Conservation (phyloP, 2,888 invertebrate genomes). For the Drosophila mulleri region DNA sequence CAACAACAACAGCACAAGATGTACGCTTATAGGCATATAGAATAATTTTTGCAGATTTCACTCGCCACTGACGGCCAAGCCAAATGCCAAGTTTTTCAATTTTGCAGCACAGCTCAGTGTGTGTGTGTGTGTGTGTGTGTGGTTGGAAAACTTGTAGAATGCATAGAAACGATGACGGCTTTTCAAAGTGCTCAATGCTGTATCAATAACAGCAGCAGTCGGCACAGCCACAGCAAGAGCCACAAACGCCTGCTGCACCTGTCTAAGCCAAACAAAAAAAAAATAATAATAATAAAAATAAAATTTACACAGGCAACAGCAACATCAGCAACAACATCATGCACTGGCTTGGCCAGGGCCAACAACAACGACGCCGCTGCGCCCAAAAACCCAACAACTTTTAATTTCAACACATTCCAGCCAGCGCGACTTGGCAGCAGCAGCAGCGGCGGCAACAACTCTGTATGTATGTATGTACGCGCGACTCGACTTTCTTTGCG, state of each 20-base stretch:
- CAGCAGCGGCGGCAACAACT: conserved; percentile 14
- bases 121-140: conserved; percentile 36
- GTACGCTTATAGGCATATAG: conserved; percentile 43
- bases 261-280: conserved; percentile 59
- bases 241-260: conserved; percentile 57
- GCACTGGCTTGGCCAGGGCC: conserved; percentile 60
- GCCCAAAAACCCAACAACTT: conserved; percentile 79
- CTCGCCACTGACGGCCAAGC: conserved; percentile 40
- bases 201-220: conserved; percentile 68
- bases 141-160: conserved; percentile 75
- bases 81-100: conserved; percentile 71
- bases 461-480: conserved; percentile 46
- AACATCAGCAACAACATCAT: conserved; percentile 34
- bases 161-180: conserved; percentile 69
- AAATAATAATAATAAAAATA: conserved; percentile 5
- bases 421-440: conserved; percentile 43
- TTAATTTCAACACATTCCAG: conserved; percentile 81
- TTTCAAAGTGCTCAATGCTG: conserved; percentile 77
- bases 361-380: conserved; percentile 60
- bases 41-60: conserved; percentile 63
- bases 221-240: conserved; percentile 22
- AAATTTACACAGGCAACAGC: conserved; percentile 25
- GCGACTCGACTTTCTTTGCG: conserved; percentile 76
- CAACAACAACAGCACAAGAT: conserved; percentile 9
- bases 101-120: conserved; percentile 20